These are phyloP conservation scores for Lagorchestes hirsutus DNA, from an alignment of 2,797 vertebrate species.

Conservation along the genomic window DNA sequence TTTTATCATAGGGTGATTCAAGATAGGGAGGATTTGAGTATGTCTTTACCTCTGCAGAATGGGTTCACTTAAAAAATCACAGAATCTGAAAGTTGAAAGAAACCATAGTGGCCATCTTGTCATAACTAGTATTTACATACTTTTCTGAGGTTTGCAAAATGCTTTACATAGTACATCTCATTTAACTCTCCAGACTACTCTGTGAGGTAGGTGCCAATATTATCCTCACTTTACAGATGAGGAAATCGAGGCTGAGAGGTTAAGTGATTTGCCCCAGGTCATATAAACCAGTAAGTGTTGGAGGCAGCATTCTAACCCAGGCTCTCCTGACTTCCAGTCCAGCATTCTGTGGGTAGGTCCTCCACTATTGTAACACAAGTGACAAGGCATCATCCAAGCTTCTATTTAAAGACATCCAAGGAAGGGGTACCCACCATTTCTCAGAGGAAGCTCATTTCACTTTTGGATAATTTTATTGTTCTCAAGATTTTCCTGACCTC, in stretches of 20 bases:
- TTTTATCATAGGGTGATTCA: background rate
- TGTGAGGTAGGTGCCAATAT: background rate
- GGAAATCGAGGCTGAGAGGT: background rate
- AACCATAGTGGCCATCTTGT: background rate
- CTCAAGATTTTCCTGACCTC: too few relatives aligned
- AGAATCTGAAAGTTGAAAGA: background rate
- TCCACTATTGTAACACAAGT: background rate
- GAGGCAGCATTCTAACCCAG: background rate
- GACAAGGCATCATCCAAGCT: background rate
- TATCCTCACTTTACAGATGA: background rate
- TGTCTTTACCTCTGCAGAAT: background rate
- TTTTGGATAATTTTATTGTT: too few relatives aligned
- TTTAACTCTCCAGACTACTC: slow-evolving; percentile 4
- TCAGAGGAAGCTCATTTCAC: too few relatives aligned
- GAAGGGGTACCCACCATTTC: too few relatives aligned
- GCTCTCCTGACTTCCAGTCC: background rate
- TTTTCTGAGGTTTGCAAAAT: background rate
- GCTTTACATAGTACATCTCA: slow-evolving; percentile 2
- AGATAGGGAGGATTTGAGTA: background rate
- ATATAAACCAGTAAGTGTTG: background rate
- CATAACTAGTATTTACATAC: background rate
- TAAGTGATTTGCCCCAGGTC: background rate
- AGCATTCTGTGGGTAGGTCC: background rate
- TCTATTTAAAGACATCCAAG: background rate
- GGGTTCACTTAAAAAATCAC: background rate